phyloP scores from a whole-genome alignment of 2,113 vertebrate genomes.

The Oxyura jamaicensis region DNA sequence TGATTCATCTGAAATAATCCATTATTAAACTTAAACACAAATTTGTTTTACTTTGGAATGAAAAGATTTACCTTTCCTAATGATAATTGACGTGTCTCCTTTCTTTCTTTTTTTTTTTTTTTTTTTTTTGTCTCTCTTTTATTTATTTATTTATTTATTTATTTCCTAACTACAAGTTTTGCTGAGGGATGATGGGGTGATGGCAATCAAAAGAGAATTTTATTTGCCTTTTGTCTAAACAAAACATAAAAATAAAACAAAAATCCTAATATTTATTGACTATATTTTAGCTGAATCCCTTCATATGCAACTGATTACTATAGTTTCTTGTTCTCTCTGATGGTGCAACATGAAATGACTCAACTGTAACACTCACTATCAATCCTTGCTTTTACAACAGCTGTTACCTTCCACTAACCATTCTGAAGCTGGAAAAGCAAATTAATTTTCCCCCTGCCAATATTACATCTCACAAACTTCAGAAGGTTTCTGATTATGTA shows the following conservation, averaged over 20 bases:
- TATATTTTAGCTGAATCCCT: background rate
- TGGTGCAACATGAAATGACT: background rate
- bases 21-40: background rate
- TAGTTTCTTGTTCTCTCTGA: background rate
- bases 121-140: background rate
- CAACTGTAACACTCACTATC: background rate
- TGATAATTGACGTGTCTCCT: background rate
- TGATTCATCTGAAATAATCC: background rate
- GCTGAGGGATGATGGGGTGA: background rate
- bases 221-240: background rate
- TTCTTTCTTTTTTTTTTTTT: background rate
- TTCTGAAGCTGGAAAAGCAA: background rate
- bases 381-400: background rate
- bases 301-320: background rate
- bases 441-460: background rate
- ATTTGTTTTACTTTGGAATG: background rate
- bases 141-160: no score
- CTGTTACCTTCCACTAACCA: background rate
- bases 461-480: background rate
- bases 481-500: conserved; percentile 11
- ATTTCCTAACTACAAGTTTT: background rate
- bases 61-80: background rate
- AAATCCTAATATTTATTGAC: fast-evolving
- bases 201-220: background rate
- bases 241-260: no score